Evolutionary conservation across 2,797 vertebrate species (phyloP).

Genomic region (Gastrophryne carolinensis): DNA sequence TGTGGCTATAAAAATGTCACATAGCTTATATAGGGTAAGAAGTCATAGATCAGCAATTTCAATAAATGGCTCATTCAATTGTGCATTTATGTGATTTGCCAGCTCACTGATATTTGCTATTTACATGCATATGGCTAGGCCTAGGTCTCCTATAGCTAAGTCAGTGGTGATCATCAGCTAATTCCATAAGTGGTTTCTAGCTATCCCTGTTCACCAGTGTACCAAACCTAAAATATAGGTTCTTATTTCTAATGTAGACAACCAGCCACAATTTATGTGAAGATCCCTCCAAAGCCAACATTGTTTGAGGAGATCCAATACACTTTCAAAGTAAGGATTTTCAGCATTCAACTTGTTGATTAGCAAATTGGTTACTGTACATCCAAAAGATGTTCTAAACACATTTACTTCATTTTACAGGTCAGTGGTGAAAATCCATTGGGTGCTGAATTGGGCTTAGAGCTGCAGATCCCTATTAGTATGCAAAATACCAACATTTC

Average conservation of each 20-base stretch:
- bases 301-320: slow-evolving; percentile 53
- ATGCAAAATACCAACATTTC: slow-evolving; percentile 34
- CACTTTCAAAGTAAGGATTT: slow-evolving; percentile 55
- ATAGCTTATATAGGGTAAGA: too few relatives aligned
- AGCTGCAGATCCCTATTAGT: slow-evolving; percentile 59
- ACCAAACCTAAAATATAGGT: not conserved
- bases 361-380: too few relatives aligned
- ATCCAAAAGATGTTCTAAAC: too few relatives aligned
- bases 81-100: too few relatives aligned
- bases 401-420: slow-evolving; percentile 46
- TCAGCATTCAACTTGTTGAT: not conserved
- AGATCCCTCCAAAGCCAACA: slow-evolving; percentile 43
- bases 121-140: too few relatives aligned
- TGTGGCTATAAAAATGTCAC: too few relatives aligned
- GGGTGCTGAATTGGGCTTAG: slow-evolving; percentile 54
- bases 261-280: slow-evolving; percentile 48
- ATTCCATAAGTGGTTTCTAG: too few relatives aligned
- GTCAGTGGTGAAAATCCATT: slow-evolving; percentile 60
- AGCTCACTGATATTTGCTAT: too few relatives aligned
- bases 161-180: too few relatives aligned
- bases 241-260: not conserved
- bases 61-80: too few relatives aligned
- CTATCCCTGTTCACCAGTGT: not conserved
- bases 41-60: too few relatives aligned
- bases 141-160: too few relatives aligned